Percentiles rank a stretch among this genome's conserved stretches.
These are phyloP conservation scores for Bostrychus sinensis DNA, from an alignment of 2,113 vertebrate genomes.

Conservation along the genomic window DNA sequence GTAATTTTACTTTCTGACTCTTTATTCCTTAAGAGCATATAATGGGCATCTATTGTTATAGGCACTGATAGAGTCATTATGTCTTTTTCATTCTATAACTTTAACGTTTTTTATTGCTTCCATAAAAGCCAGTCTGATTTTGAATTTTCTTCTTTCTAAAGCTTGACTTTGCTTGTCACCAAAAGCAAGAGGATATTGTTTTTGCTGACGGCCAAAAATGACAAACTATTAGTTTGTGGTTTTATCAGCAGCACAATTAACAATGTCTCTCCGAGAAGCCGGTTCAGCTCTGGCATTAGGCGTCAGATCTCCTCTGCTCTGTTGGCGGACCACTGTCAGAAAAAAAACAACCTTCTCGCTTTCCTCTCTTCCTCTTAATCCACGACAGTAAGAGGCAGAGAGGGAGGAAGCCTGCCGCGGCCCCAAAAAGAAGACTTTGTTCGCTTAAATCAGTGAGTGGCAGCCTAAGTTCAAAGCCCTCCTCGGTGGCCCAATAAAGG, in stretches of 20 bases:
- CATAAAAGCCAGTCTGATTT: neutral
- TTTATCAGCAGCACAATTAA: constrained; percentile 48
- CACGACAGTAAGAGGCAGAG: constrained; percentile 35
- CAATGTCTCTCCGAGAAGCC: constrained; percentile 12
- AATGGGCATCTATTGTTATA: too few relatives aligned
- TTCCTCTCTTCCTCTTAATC: constrained; percentile 56
- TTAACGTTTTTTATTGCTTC: too few relatives aligned
- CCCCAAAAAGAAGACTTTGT: constrained; percentile 48
- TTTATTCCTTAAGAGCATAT: too few relatives aligned
- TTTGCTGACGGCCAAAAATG: constrained; percentile 22
- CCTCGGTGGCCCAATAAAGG: constrained; percentile 68
- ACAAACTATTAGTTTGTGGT: constrained; percentile 26
- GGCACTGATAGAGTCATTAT: too few relatives aligned
- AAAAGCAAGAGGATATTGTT: constrained; percentile 24
- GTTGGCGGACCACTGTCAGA: constrained; percentile 29
- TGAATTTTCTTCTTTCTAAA: constrained; percentile 9
- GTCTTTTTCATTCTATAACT: too few relatives aligned
- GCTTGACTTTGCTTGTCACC: constrained; percentile 14
- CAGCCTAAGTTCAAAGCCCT: constrained; percentile 76
- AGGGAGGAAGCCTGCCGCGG: constrained; percentile 33
- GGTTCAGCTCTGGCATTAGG: constrained; percentile 15
- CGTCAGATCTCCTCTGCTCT: constrained; percentile 20
- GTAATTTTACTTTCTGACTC: too few relatives aligned
- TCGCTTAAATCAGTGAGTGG: constrained; percentile 66
- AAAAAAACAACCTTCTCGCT: constrained; percentile 29